These are phyloP conservation scores for Orussus abietinus DNA, from an alignment of 1,140 invertebrate species.

Conservation along the genomic window DNA sequence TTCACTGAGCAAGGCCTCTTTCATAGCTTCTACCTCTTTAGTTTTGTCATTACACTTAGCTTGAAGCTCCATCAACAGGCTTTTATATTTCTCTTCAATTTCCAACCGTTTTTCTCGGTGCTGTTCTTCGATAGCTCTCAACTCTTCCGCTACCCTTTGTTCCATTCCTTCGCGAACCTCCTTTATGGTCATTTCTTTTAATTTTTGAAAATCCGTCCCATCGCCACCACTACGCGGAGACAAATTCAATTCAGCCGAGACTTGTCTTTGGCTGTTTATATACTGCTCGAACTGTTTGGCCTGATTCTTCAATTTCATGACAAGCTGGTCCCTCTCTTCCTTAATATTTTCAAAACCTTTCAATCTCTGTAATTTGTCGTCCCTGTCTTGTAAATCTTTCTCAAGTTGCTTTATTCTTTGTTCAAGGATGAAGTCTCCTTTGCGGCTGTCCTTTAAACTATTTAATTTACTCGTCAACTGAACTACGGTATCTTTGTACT, in stretches of 20 bases:
- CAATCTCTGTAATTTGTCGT: slow-evolving; percentile 29
- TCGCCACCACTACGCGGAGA: slow-evolving; percentile 30
- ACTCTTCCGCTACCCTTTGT: slow-evolving; percentile 36
- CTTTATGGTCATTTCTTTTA: slow-evolving; percentile 36
- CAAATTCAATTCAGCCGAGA: slow-evolving; percentile 41
- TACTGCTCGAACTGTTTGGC: slow-evolving; percentile 43
- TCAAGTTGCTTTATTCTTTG: slow-evolving; percentile 36
- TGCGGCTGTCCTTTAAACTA: slow-evolving; percentile 21
- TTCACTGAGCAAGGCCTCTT: slow-evolving; percentile 30
- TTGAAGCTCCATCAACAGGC: slow-evolving; percentile 28
- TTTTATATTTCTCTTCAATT: slow-evolving; percentile 39
- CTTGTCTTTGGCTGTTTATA: slow-evolving; percentile 39
- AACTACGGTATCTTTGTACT: slow-evolving; percentile 29
- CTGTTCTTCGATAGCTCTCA: slow-evolving; percentile 34
- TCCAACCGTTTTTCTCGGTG: slow-evolving; percentile 28
- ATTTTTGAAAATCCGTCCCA: slow-evolving; percentile 36
- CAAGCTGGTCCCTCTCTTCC: slow-evolving; percentile 36
- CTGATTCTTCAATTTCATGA: slow-evolving; percentile 41
- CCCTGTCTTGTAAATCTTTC: slow-evolving; percentile 32
- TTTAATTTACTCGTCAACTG: slow-evolving; percentile 25
- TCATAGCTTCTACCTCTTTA: slow-evolving; percentile 32
- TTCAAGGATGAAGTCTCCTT: slow-evolving; percentile 23
- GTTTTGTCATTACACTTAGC: slow-evolving; percentile 32
- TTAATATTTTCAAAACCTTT: slow-evolving; percentile 41
- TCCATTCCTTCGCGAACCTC: slow-evolving; percentile 44